Evolutionary conservation across 2,888 invertebrate genomes (phyloP).

Genomic region (Lasioglossum malachurum): DNA sequence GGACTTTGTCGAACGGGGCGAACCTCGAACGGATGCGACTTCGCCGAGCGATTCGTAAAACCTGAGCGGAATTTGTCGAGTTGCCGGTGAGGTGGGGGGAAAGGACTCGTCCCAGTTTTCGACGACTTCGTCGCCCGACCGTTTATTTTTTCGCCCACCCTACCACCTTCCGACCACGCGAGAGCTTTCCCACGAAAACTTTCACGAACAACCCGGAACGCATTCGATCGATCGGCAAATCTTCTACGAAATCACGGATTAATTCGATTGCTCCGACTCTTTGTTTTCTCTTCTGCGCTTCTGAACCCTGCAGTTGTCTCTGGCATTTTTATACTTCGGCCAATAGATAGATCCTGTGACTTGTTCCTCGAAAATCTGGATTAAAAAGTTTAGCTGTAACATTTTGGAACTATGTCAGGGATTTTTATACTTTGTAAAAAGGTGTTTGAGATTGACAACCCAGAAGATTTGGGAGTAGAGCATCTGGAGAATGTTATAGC

Average conservation of each 20-base stretch:
- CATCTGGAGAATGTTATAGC: neutral
- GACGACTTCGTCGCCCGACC: slow-evolving; percentile 26
- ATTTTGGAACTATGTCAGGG: neutral
- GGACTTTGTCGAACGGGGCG: slow-evolving; percentile 23
- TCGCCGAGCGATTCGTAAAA: slow-evolving; percentile 49
- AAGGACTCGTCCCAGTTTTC: slow-evolving; percentile 35
- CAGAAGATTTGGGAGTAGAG: neutral
- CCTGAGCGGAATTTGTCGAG: slow-evolving; percentile 51
- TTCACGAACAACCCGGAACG: slow-evolving; percentile 3
- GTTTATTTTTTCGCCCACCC: slow-evolving; percentile 28
- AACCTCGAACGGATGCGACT: slow-evolving; percentile 43
- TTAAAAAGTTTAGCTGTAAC: neutral
- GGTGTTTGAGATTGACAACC: neutral
- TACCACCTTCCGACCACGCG: too few species aligned
- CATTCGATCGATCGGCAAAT: slow-evolving; percentile 27
- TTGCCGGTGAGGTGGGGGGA: neutral
- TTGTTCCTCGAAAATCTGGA: neutral
- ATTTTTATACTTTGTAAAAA: neutral
- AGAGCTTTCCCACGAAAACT: slow-evolving; percentile 9
- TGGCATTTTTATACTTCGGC: neutral
- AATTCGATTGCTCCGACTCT: slow-evolving; percentile 7
- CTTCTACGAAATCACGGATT: neutral
- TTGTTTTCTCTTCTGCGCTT: neutral
- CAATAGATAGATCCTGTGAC: neutral
- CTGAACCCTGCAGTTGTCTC: neutral